phyloP scores from a whole-genome alignment of 2,888 invertebrate genomes.

The Ormyrus rosae region DNA sequence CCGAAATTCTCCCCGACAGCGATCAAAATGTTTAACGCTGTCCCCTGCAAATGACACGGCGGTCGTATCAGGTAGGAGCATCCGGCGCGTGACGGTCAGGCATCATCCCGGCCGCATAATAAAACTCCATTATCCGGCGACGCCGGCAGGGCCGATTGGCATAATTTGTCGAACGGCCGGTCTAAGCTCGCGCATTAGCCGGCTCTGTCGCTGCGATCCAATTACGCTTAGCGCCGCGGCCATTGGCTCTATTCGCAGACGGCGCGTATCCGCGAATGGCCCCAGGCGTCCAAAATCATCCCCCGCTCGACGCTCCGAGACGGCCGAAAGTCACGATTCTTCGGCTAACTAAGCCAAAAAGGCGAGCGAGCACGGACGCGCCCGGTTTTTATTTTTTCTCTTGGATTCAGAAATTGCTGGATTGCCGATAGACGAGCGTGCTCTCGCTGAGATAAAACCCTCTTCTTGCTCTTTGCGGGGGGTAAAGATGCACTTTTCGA shows the following conservation, averaged over 20 bases:
- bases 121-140: constrained; percentile 8
- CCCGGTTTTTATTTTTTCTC: not conserved
- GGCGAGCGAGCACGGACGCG: too few species aligned
- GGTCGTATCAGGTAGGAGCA: not conserved
- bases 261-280: constrained; percentile 71
- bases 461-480: not conserved
- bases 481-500: too few species aligned
- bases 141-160: constrained; percentile 33
- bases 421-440: not conserved
- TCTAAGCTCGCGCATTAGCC: constrained; percentile 28
- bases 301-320: constrained; percentile 32
- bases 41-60: constrained; percentile 2
- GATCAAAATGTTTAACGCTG: constrained; percentile 51
- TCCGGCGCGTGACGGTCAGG: not conserved
- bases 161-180: constrained; percentile 50
- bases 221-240: constrained; percentile 43
- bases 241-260: constrained; percentile 74
- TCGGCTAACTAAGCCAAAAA: constrained; percentile 4
- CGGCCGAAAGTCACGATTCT: constrained; percentile 61
- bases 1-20: too few species aligned
- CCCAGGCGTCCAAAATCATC: constrained; percentile 59
- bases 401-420: not conserved
- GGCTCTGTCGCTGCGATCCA: constrained; percentile 40
- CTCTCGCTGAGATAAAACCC: not conserved
- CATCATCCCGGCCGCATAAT: constrained; percentile 5